A percentile compares a stretch with the other conserved stretches of the same genome.
phyloP scores from a whole-genome alignment of 1,140 invertebrate genomes.

The Nymphalis io region DNA sequence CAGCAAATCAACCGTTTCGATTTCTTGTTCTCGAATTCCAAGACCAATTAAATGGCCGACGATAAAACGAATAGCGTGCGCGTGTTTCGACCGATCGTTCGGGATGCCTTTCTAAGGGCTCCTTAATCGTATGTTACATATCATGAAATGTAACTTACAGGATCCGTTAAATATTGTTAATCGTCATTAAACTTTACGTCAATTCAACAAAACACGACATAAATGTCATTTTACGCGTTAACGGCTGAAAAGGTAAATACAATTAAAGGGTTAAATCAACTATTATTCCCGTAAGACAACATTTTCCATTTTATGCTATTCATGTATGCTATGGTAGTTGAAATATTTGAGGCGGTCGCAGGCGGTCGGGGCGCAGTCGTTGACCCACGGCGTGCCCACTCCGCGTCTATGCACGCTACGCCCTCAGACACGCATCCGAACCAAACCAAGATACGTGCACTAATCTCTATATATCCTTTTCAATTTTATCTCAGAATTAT shows the following conservation, averaged over 20 bases:
- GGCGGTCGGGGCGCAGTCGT: slow-evolving; percentile 57
- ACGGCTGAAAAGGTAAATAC: too few species aligned
- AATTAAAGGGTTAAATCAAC: too few species aligned
- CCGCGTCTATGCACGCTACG: slow-evolving; percentile 37
- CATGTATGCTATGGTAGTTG: slow-evolving; percentile 46
- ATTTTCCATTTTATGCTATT: slow-evolving; percentile 29
- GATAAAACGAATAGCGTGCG: slow-evolving; percentile 51
- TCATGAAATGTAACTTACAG: not conserved
- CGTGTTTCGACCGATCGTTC: slow-evolving; percentile 52
- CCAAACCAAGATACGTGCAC: slow-evolving; percentile 20
- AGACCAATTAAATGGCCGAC: slow-evolving; percentile 50
- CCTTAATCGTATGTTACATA: slow-evolving; percentile 41
- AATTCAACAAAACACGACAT: not conserved
- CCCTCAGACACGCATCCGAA: slow-evolving; percentile 34
- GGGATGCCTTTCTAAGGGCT: slow-evolving; percentile 61
- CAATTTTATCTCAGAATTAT: slow-evolving; percentile 16
- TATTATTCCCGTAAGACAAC: slow-evolving; percentile 1
- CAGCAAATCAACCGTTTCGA: slow-evolving; percentile 47
- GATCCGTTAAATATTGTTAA: slow-evolving; percentile 12
- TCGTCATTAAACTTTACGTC: too few species aligned
- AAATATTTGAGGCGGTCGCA: slow-evolving; percentile 52
- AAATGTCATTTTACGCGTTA: too few species aligned
- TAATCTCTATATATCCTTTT: slow-evolving; percentile 20
- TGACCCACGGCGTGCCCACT: slow-evolving; percentile 54
- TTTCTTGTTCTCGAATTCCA: slow-evolving; percentile 51